Base-by-base conservation (phyloP, 2,797 vertebrate genomes). In the Girardinus metallicus region DNA sequence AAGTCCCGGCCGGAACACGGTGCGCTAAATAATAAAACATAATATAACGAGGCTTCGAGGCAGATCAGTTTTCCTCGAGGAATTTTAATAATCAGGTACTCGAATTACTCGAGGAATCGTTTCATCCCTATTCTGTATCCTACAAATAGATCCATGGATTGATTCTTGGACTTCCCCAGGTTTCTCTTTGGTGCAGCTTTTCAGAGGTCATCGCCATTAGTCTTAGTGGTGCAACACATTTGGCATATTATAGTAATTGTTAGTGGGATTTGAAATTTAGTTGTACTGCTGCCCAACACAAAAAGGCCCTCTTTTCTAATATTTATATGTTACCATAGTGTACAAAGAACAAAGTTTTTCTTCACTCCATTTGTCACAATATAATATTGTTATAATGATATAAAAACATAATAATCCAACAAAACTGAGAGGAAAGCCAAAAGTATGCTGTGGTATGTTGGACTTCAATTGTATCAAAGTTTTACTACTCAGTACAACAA, bases 121-220 rank as follows among this genome's bases (percentile, higher is more conserved):
- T n/a, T n/a, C n/a, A n/a, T n/a, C n/a, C n/a, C n/a, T 90, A 74
- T 43, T 12, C 23, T 79, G 34, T 83, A 78, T 80, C 29, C 29
- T 73, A 79, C 49, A 66, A 47, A 76, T 46, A 21, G 71, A 77
- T 88, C 77, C 23, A 86, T 85, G 79, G 36, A 86, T 89, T 62
- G 80, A 86, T 74, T 36, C 16, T 68, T 80, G 71, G 72, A 31
- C 60, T 31, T 62, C 64, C 76, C 73, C 41, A 74, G 78, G 44
- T 76, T 78, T 39, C 23, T 51, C 26, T 74, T 73, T 34, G 60
- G 60, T 6, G 1, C 68, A 53, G 82, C 60, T 43, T 23, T 82
- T 77, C 72, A 47, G 12, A 60, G 75, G 39, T 15, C n/a, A 34
- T 44, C 21, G 16, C 12, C 57, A 76, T 74, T 60, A 8, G 10